A percentile compares a stretch with the other conserved stretches of the same genome.
Evolutionary conservation across 2,888 invertebrate genomes (phyloP).

Genomic region (Chydorus sphaericus): DNA sequence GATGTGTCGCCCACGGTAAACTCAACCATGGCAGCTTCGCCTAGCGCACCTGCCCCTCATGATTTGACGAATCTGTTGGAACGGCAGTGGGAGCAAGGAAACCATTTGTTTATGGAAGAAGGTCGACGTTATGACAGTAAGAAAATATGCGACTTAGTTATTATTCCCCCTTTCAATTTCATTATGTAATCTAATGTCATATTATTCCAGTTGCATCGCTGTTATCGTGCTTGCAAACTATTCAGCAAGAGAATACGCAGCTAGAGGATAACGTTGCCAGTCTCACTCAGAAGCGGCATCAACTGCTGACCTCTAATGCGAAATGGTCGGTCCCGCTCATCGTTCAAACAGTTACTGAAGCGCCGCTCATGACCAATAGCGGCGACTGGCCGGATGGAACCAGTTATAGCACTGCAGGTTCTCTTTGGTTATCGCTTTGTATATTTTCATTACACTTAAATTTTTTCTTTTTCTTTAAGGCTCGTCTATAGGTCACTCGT

Average conservation of each 20-base stretch:
- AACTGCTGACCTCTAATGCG: conserved; percentile 86
- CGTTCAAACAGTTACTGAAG: conserved; percentile 30
- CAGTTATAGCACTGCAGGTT: no score
- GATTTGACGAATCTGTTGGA: conserved; percentile 86
- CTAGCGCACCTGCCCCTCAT: conserved; percentile 39
- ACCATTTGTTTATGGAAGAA: conserved; percentile 93
- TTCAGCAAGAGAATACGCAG: conserved; percentile 80
- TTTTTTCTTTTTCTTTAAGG: no score
- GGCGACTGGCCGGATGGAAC: neutral
- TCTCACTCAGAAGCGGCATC: conserved; percentile 74
- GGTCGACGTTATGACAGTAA: conserved; percentile 94
- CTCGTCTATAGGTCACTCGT: no score
- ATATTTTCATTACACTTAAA: no score
- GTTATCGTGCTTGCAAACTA: conserved; percentile 82
- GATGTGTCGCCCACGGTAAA: neutral
- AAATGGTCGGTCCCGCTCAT: conserved; percentile 76
- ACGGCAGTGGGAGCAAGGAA: conserved; percentile 95
- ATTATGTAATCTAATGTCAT: neutral
- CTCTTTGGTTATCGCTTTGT: no score
- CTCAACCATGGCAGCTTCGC: neutral
- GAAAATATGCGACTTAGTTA: conserved; percentile 24
- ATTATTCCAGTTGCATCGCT: conserved; percentile 72
- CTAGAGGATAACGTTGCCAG: conserved; percentile 75
- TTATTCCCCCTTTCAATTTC: conserved; percentile 6
- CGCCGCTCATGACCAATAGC: conserved; percentile 4